Evolutionary conservation across 2,888 invertebrate genomes (phyloP).

Genomic region (Ariolimax columbianus): DNA sequence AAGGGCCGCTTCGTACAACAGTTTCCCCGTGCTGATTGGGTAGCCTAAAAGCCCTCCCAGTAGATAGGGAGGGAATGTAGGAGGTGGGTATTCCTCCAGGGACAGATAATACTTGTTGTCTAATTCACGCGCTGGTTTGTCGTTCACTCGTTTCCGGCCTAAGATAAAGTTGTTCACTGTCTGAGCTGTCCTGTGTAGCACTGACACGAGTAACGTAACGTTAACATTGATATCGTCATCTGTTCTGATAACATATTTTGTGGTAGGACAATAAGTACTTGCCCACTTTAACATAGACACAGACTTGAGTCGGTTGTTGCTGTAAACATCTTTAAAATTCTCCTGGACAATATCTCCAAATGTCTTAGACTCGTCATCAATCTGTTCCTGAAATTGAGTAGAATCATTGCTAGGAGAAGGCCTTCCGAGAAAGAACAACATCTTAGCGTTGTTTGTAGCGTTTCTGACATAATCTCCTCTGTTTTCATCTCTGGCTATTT

Average conservation of each 20-base stretch:
- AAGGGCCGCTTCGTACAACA: slow-evolving; percentile 21
- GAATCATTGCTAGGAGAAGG: not conserved
- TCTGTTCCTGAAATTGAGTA: slow-evolving; percentile 38
- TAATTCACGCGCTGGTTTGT: slow-evolving; percentile 55
- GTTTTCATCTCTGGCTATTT: not conserved
- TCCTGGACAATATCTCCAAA: slow-evolving; percentile 64
- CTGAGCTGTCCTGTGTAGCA: not conserved
- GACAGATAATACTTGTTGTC: slow-evolving; percentile 56
- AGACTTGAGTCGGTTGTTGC: slow-evolving; percentile 76
- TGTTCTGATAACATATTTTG: slow-evolving; percentile 73
- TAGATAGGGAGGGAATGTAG: slow-evolving; percentile 62
- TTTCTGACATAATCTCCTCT: not conserved
- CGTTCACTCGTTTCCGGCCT: slow-evolving; percentile 59
- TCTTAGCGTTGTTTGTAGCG: not conserved
- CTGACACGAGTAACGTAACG: not conserved
- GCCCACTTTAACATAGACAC: slow-evolving; percentile 73
- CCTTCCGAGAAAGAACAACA: slow-evolving; percentile 28
- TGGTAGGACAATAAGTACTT: slow-evolving; percentile 67
- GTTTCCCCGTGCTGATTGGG: slow-evolving; percentile 12
- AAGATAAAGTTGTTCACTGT: slow-evolving; percentile 56
- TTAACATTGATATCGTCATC: slow-evolving; percentile 78
- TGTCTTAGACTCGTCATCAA: slow-evolving; percentile 55
- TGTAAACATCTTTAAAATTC: slow-evolving; percentile 75
- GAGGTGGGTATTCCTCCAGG: slow-evolving; percentile 60
- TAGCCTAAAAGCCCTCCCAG: slow-evolving; percentile 36